These are phyloP conservation scores for Diadegma fenestrale DNA, from an alignment of 2,888 invertebrate genomes.

Conservation along the genomic window DNA sequence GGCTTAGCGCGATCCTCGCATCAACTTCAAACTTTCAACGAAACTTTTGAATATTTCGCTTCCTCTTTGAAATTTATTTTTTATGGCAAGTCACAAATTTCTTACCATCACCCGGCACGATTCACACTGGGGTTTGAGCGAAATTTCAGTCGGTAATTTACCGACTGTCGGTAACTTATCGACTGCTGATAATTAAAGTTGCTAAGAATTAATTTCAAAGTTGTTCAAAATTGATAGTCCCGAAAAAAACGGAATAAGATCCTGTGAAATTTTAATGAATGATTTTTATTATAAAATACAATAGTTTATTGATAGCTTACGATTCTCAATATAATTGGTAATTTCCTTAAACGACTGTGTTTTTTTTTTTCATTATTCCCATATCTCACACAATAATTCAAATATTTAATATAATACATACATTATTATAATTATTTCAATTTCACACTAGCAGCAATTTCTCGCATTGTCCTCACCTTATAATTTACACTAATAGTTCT, in stretches of 20 bases:
- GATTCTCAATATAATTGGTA: conserved; percentile 66
- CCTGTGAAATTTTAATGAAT: not conserved
- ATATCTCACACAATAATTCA: conserved; percentile 69
- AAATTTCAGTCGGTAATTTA: not conserved
- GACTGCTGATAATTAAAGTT: not conserved
- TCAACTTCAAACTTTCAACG: too few relatives aligned
- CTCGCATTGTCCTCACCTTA: conserved; percentile 68
- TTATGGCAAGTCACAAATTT: not conserved
- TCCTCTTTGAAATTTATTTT: not conserved
- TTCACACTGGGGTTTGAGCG: not conserved
- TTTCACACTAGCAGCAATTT: conserved; percentile 61
- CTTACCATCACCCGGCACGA: not conserved
- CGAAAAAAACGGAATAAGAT: not conserved
- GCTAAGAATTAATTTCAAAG: not conserved
- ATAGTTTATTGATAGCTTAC: conserved; percentile 79
- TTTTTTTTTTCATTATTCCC: conserved; percentile 69
- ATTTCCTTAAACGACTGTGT: conserved; percentile 60
- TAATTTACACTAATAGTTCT: conserved; percentile 71
- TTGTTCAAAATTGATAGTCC: not conserved
- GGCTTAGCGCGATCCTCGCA: too few relatives aligned
- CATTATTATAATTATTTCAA: conserved; percentile 38
- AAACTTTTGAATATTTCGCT: not conserved
- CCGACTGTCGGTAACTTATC: conserved; percentile 4
- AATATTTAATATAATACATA: conserved; percentile 39
- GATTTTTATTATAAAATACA: conserved; percentile 80